These are phyloP conservation scores for Maniola hyperantus DNA, from an alignment of 2,888 invertebrate species.

Conservation along the genomic window DNA sequence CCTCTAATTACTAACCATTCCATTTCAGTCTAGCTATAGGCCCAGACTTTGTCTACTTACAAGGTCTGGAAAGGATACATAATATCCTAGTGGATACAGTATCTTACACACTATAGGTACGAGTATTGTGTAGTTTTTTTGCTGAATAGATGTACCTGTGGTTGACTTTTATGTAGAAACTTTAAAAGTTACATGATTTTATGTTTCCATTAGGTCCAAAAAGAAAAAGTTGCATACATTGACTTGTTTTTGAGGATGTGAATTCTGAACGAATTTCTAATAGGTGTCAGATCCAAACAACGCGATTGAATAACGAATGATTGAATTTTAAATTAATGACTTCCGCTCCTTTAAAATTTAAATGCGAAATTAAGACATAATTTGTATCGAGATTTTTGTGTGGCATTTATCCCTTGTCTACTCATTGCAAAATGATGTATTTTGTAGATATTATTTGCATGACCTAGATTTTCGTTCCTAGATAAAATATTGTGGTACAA, in stretches of 20 bases:
- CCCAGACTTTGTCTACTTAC: too few relatives aligned
- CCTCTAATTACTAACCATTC: too few relatives aligned
- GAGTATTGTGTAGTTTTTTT: too few relatives aligned
- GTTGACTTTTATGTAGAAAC: too few relatives aligned
- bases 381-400: slow-evolving; percentile 10
- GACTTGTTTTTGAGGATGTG: slow-evolving; percentile 16
- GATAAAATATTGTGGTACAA: slow-evolving; percentile 3
- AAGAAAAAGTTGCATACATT: not conserved
- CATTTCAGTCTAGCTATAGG: too few relatives aligned
- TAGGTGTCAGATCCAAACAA: not conserved
- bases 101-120: too few relatives aligned
- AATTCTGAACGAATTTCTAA: slow-evolving; percentile 15
- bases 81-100: too few relatives aligned
- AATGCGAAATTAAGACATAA: not conserved
- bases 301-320: slow-evolving; percentile 1
- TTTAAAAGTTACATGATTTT: not conserved
- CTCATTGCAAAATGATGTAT: slow-evolving; percentile 4
- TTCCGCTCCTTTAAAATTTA: slow-evolving; percentile 13
- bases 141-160: too few relatives aligned
- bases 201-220: not conserved
- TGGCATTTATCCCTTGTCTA: slow-evolving; percentile 15
- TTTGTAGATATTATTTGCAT: not conserved
- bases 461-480: slow-evolving; percentile 4
- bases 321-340: slow-evolving; percentile 12
- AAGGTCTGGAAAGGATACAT: too few relatives aligned